Conservation (phyloP, 2,797 vertebrate genomes). For the Petrocephalus schoutedeni region DNA sequence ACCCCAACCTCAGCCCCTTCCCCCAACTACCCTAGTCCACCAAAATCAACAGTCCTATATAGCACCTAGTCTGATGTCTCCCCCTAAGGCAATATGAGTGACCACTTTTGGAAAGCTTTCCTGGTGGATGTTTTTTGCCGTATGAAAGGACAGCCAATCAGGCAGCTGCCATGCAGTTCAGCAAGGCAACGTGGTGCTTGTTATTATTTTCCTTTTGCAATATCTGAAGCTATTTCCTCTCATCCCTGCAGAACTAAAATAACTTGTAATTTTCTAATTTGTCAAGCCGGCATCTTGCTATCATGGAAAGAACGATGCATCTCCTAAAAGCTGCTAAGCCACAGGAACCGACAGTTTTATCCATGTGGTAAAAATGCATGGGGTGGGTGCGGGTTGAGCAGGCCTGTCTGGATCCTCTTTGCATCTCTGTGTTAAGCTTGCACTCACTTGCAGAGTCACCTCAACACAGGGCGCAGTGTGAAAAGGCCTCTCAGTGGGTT, state of each 20-base stretch:
- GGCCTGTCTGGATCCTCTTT: not conserved
- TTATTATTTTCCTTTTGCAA: not conserved
- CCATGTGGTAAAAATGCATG: not conserved
- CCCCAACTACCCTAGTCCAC: not conserved
- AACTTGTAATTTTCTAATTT: slow-evolving; percentile 13
- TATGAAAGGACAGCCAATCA: not conserved
- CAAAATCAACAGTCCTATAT: not conserved
- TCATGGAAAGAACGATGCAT: not conserved
- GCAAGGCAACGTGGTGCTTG: not conserved
- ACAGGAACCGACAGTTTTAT: not conserved
- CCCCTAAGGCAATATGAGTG: not conserved
- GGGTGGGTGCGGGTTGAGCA: not conserved
- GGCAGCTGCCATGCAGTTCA: not conserved
- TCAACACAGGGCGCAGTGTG: not conserved
- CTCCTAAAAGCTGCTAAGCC: not conserved
- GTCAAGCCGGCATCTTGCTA: not conserved
- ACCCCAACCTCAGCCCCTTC: not conserved
- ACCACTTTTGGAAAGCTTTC: not conserved
- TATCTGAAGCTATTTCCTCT: not conserved
- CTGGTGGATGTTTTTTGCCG: not conserved
- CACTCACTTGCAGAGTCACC: not conserved
- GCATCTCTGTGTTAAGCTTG: not conserved
- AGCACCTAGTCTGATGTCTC: not conserved
- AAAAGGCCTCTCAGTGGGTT: not conserved
- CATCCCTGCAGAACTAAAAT: not conserved